Percentiles rank a stretch among this genome's conserved stretches.
phyloP scores from a whole-genome alignment of 92 coral and sea anemone genomes.

The Porites cylindrica region DNA sequence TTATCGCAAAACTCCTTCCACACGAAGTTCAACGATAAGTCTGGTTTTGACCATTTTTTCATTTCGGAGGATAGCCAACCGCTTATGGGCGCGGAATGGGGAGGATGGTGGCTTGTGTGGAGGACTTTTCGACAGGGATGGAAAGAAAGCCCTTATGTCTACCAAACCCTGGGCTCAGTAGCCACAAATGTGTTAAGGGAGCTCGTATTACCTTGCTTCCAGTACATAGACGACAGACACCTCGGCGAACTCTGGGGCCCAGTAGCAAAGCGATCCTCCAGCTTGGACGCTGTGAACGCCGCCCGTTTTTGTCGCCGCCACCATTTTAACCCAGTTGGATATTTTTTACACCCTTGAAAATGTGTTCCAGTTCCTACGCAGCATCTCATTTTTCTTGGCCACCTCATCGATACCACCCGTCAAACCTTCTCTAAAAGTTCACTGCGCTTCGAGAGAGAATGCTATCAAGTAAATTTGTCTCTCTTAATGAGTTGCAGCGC shows the following conservation, averaged over 20 bases:
- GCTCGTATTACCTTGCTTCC: slow-evolving; percentile 37
- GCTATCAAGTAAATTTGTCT: slow-evolving; percentile 27
- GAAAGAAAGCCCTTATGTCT: slow-evolving; percentile 38
- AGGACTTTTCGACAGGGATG: slow-evolving; percentile 50
- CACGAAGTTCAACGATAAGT: slow-evolving; percentile 49
- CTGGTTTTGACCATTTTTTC: slow-evolving; percentile 57
- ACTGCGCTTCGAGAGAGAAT: slow-evolving; percentile 31
- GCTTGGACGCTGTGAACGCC: slow-evolving; percentile 25
- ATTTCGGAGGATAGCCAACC: slow-evolving; percentile 29
- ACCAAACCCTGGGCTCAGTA: slow-evolving; percentile 47
- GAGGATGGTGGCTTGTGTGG: slow-evolving; percentile 52
- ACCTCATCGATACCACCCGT: slow-evolving; percentile 42
- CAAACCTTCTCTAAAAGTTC: slow-evolving; percentile 52
- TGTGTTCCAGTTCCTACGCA: slow-evolving; percentile 45
- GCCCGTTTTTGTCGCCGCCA: slow-evolving; percentile 55
- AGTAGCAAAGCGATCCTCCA: background rate
- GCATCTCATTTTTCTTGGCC: slow-evolving; percentile 43
- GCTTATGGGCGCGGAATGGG: slow-evolving; percentile 56
- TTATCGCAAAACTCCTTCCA: slow-evolving; percentile 24
- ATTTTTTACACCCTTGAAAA: slow-evolving; percentile 44
- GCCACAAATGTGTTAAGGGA: slow-evolving; percentile 35
- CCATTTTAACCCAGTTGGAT: slow-evolving; percentile 37
- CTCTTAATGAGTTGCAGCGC: slow-evolving; percentile 40
- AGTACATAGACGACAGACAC: slow-evolving; percentile 49
- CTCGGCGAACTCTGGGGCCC: slow-evolving; percentile 43